phyloP scores from a whole-genome alignment of 2,888 invertebrate species.

The Folsomia manolachei region DNA sequence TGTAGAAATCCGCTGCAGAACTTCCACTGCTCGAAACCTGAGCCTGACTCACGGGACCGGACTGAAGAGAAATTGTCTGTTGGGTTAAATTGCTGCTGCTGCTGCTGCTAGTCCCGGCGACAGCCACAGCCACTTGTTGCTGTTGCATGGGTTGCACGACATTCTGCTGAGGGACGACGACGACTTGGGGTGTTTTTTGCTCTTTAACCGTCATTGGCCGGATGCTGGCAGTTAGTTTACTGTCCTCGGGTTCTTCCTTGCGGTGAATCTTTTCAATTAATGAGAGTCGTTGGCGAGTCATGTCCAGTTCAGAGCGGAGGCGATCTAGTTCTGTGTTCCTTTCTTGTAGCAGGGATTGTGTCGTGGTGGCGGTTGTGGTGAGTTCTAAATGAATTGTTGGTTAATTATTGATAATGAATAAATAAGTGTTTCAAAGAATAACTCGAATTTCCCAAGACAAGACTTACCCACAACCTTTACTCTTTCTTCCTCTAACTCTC shows the following conservation, averaged over 20 bases:
- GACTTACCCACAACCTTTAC: background rate
- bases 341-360: no score
- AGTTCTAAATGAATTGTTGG: background rate
- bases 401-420: background rate
- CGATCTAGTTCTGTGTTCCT: constrained; percentile 74
- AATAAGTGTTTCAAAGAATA: background rate
- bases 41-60: constrained; percentile 34
- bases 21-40: constrained; percentile 40
- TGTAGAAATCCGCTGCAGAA: background rate
- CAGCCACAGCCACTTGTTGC: constrained; percentile 57
- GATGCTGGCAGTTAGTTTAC: constrained; percentile 77
- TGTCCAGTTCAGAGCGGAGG: constrained; percentile 66
- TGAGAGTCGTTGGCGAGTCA: constrained; percentile 57
- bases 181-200: constrained; percentile 57
- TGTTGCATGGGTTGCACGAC: constrained; percentile 52
- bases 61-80: no score
- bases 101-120: background rate
- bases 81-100: constrained; percentile 26
- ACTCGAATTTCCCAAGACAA: background rate
- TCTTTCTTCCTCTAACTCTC: constrained; percentile 53
- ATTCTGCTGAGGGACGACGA: background rate
- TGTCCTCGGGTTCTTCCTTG: constrained; percentile 29
- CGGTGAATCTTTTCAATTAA: constrained; percentile 52
- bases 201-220: constrained; percentile 77
- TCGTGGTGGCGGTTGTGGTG: constrained; percentile 37